Conservation (phyloP, 2,888 invertebrate genomes). For the Polietes domitor region DNA sequence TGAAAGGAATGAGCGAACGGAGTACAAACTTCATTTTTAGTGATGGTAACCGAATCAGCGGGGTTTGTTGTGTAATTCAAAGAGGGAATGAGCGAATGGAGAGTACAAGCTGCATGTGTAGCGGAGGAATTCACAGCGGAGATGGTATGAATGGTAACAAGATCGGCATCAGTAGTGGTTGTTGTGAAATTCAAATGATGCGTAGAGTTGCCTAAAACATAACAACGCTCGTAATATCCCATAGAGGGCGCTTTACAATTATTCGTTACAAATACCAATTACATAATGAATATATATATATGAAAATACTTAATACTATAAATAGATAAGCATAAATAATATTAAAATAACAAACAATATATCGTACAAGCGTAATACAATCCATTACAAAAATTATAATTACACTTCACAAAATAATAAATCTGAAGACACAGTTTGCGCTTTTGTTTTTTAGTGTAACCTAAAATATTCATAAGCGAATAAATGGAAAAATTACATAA, state of each 20-base stretch:
- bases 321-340: background rate
- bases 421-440: too few relatives aligned
- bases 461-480: too few relatives aligned
- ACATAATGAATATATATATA: background rate
- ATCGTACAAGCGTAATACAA: background rate
- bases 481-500: too few relatives aligned
- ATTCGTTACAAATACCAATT: background rate
- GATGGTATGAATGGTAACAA: slow-evolving; percentile 26
- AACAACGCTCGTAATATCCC: background rate
- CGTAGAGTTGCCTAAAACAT: background rate
- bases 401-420: too few relatives aligned
- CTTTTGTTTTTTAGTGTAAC: too few relatives aligned
- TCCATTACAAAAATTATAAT: background rate
- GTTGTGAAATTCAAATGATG: background rate
- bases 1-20: too few relatives aligned
- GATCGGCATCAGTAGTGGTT: background rate
- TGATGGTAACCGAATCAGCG: too few relatives aligned
- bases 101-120: too few relatives aligned
- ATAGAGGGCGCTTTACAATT: background rate
- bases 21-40: too few relatives aligned
- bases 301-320: background rate
- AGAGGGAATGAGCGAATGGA: too few relatives aligned
- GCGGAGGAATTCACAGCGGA: background rate
- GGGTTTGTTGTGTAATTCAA: too few relatives aligned
- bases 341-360: background rate